Percentiles rank a stretch among this genome's conserved stretches.
Conservation (phyloP, 2,113 vertebrate genomes). For the Desmodus rotundus region DNA sequence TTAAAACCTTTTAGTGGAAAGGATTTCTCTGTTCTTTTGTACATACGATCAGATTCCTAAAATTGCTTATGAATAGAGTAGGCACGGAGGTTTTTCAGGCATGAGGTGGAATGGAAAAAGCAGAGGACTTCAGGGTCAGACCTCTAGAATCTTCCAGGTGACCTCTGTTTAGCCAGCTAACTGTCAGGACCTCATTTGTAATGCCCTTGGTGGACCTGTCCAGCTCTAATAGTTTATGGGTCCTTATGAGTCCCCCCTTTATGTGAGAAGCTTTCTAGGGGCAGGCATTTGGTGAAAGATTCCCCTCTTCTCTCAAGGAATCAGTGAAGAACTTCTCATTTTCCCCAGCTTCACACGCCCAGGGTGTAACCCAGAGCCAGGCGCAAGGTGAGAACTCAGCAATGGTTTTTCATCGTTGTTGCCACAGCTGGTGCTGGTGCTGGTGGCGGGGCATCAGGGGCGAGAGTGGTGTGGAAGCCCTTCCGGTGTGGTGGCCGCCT, state of each 20-base stretch:
- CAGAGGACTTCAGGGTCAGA: background rate
- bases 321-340: background rate
- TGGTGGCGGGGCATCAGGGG: no score
- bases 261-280: background rate
- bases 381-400: background rate
- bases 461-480: background rate
- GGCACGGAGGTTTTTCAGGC: background rate
- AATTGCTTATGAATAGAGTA: background rate
- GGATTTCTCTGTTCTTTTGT: background rate
- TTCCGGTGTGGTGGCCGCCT: background rate
- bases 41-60: background rate
- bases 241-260: background rate
- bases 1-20: background rate
- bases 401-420: rapidly evolving
- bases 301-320: background rate
- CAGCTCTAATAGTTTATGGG: background rate
- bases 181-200: background rate
- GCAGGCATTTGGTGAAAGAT: background rate
- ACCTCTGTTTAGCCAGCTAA: background rate
- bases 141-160: background rate
- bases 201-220: background rate
- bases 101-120: background rate
- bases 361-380: background rate
- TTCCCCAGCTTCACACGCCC: background rate
- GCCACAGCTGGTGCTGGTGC: rapidly evolving